Evolutionary conservation across 2,113 vertebrate species (phyloP).

Genomic region (Mesocricetus auratus): DNA sequence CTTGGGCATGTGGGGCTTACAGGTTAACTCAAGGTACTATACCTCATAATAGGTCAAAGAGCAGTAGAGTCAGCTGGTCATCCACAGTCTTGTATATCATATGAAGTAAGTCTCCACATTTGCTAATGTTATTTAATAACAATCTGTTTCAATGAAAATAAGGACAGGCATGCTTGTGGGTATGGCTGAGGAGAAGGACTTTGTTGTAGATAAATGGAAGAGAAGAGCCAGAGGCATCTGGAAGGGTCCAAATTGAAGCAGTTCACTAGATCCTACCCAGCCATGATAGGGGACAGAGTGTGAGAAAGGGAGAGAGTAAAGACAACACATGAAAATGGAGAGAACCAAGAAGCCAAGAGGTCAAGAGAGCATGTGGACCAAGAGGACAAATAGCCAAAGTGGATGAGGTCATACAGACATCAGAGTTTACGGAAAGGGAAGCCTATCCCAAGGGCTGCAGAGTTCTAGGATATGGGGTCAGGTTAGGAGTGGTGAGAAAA

Average conservation of each 20-base stretch:
- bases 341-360: not conserved
- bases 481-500: not conserved
- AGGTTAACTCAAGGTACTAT: too few species aligned
- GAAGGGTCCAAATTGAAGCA: not conserved
- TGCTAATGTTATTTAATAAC: not conserved
- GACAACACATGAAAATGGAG: not conserved
- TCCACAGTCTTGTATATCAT: not conserved
- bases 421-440: not conserved
- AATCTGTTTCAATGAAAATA: not conserved
- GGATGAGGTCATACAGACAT: not conserved
- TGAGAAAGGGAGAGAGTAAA: not conserved
- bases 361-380: not conserved
- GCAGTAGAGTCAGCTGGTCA: not conserved
- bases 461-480: not conserved
- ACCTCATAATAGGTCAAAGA: not conserved
- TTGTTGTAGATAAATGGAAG: not conserved
- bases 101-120: not conserved
- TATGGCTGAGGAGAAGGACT: too few species aligned
- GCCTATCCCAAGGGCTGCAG: not conserved
- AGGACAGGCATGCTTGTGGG: not conserved
- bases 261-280: not conserved
- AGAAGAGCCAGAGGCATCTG: not conserved
- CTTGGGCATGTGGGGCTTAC: too few species aligned
- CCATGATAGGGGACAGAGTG: not conserved
- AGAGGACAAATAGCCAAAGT: not conserved